Evolutionary conservation across 2,113 vertebrate species (phyloP).

Genomic region (Melanerpes formicivorus): DNA sequence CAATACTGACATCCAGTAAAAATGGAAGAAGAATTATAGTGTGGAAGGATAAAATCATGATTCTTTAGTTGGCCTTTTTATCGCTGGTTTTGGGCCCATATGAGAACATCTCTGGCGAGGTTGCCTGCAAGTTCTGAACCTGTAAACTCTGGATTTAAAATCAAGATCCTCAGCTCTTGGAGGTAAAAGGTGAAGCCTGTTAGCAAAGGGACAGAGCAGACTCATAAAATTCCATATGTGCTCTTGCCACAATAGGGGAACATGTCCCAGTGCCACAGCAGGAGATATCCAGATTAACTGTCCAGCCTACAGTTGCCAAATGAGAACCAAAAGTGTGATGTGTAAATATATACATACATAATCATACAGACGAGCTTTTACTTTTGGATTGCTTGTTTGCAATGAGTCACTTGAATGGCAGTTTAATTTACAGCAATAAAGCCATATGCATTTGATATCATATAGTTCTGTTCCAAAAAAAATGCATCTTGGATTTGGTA

Average conservation of each 20-base stretch:
- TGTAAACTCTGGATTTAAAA: conserved; percentile 42
- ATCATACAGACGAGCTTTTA: background rate
- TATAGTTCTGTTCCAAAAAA: background rate
- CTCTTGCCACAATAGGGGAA: conserved; percentile 15
- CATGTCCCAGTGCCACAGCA: background rate
- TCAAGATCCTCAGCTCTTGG: background rate
- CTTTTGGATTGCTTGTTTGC: conserved; percentile 13
- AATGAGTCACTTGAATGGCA: background rate
- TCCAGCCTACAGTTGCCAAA: background rate
- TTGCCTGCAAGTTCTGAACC: conserved; percentile 4
- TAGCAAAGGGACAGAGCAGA: conserved; percentile 34
- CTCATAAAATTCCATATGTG: conserved; percentile 27
- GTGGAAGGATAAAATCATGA: background rate
- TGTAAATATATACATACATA: background rate
- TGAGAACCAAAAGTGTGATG: background rate
- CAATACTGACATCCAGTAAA: background rate
- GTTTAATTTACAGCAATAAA: conserved; percentile 22
- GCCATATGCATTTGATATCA: conserved; percentile 9
- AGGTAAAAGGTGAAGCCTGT: conserved; percentile 54
- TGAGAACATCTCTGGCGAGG: conserved; percentile 3
- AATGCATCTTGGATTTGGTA: background rate
- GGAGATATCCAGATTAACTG: background rate
- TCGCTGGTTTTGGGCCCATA: background rate
- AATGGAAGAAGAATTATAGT: background rate
- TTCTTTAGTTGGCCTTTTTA: conserved; percentile 4